A percentile compares a stretch with the other conserved stretches of the same genome.
Evolutionary conservation across 1,140 invertebrate genomes (phyloP).

Genomic region (Gryon sp.): DNA sequence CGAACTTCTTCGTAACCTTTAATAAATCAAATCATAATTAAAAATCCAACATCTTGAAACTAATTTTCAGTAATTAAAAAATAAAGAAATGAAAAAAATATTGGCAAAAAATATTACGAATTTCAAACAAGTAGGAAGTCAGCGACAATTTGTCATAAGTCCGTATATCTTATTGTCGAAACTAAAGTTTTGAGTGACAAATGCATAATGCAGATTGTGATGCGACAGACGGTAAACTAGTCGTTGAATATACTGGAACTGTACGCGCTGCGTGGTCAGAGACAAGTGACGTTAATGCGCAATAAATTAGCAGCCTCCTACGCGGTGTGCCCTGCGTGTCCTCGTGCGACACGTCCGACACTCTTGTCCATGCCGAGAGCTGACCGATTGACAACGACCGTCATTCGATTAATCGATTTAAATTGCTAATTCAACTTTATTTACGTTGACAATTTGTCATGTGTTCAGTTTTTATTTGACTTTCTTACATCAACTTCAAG

Average conservation of each 20-base stretch:
- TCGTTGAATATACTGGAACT: constrained; percentile 43
- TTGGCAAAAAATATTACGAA: no score
- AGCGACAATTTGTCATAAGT: constrained; percentile 48
- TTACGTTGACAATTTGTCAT: constrained; percentile 38
- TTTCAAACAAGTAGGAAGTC: no score
- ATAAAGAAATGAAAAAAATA: background rate
- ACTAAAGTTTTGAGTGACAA: constrained; percentile 61
- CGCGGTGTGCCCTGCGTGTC: constrained; percentile 60
- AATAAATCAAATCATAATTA: no score
- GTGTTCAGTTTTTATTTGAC: background rate
- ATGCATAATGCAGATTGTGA: constrained; percentile 63
- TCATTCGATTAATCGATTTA: constrained; percentile 61
- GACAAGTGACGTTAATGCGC: constrained; percentile 77
- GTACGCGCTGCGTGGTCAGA: constrained; percentile 66
- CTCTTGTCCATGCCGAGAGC: constrained; percentile 27
- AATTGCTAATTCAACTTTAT: constrained; percentile 54
- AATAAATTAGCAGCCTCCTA: constrained; percentile 77
- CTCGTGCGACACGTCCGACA: constrained; percentile 54
- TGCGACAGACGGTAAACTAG: constrained; percentile 56
- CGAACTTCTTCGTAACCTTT: no score
- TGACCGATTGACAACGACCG: constrained; percentile 34
- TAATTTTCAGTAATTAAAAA: no score
- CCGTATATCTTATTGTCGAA: constrained; percentile 59
- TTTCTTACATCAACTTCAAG: no score
- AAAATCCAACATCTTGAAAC: no score